Base-by-base conservation (phyloP, 1,140 invertebrate genomes). In the Meloidogyne chitwoodi region DNA sequence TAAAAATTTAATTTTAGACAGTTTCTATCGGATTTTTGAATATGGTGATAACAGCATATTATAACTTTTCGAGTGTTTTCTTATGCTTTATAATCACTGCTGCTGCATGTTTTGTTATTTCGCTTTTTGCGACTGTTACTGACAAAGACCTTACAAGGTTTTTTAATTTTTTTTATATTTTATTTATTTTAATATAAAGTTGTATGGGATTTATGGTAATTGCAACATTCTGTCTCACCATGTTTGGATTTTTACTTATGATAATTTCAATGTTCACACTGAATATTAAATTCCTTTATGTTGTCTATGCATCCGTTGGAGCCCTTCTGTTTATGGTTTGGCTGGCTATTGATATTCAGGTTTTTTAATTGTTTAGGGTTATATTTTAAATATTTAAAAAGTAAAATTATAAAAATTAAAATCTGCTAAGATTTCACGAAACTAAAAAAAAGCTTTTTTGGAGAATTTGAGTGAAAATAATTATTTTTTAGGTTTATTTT, bases 261-360 rank as follows among this genome's bases (percentile, higher is more conserved):
- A 29, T 75, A 22, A 61, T 44, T 61, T 27, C 24, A 24, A 31
- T 73, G 1, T 84, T 84, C 77, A 34, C 56, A 56, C n/a, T n/a
- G 48, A 14, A 84, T 10, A 78, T 78, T 44, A 80, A 34, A n/a
- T 80, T 69, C 62, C 27, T 69, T 16, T 82, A 81, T 77, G 82
- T 75, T 31, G 48, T 86, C 11, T 86, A 86, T 62, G 83, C 85
- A 48, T 81, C 82, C 0, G 8, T 80, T 6, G 85, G 82, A 6
- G 82, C 85, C 3, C 69, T 86, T 19, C 48, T 86, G 14, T 86
- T 86, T 69, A 84, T 87, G 85, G 75, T 82, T 89, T 92, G 91
- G 81, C 84, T 92, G 72, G 90, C 91, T 48, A 91, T 90, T 80
- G 91, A 92, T 82, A 90, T 91, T 3, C 92, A 92, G 77, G 77